These are phyloP conservation scores for Falco rusticolus DNA, from an alignment of 2,797 vertebrate genomes.

Conservation along the genomic window DNA sequence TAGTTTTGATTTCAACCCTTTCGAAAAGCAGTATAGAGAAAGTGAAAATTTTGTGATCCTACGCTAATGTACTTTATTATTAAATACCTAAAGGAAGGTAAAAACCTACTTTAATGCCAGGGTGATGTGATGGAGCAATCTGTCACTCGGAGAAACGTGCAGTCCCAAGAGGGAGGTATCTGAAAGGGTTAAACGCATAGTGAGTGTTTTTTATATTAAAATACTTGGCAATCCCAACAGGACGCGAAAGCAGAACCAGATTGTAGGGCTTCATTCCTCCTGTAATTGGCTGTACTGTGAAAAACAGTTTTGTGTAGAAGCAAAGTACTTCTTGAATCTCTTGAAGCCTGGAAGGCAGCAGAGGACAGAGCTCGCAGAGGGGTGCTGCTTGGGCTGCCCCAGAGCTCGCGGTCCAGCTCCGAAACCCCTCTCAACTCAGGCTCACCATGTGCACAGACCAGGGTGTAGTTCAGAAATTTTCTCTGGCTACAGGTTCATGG, in stretches of 20 bases:
- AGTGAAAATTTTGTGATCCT: not conserved
- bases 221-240: not conserved
- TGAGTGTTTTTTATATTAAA: not conserved
- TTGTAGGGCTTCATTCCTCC: rapidly evolving
- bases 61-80: not conserved
- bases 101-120: not conserved
- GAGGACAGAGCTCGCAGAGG: not conserved
- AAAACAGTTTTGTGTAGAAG: not conserved
- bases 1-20: not conserved
- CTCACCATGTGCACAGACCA: rapidly evolving
- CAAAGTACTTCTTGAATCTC: not conserved
- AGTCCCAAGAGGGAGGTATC: not conserved
- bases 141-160: rapidly evolving
- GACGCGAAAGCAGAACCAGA: not conserved
- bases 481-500: not conserved
- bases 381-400: not conserved
- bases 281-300: not conserved
- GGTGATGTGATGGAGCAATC: not conserved
- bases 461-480: not conserved
- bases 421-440: not conserved
- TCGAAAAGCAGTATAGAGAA: not conserved
- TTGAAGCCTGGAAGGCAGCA: not conserved
- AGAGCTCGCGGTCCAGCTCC: not conserved
- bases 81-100: not conserved
- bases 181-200: not conserved